Percentiles rank a stretch among this genome's conserved stretches.
These are phyloP conservation scores for Falco cherrug DNA, from an alignment of 2,797 vertebrate species.

Conservation along the genomic window DNA sequence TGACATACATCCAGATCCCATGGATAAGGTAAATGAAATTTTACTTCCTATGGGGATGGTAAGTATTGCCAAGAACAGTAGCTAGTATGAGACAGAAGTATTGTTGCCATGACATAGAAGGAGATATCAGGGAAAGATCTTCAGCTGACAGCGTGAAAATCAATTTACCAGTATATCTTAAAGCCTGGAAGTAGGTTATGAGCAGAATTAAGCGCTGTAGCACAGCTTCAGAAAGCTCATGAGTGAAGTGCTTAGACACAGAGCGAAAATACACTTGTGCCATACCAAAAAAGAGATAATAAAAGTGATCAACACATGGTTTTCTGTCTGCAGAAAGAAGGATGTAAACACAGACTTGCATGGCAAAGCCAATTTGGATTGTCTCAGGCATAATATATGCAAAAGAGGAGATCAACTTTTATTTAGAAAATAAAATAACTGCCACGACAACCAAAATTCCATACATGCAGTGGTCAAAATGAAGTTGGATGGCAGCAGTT, in stretches of 20 bases:
- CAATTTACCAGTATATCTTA: slow-evolving; percentile 26
- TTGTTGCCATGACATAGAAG: not conserved
- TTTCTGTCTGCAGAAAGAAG: not conserved
- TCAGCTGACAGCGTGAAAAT: not conserved
- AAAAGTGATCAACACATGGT: not conserved
- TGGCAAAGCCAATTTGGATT: not conserved
- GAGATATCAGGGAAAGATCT: not conserved
- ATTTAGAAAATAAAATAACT: not conserved
- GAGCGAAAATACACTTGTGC: not conserved
- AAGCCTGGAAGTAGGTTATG: not conserved
- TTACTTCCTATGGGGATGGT: not conserved
- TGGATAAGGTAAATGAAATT: not conserved
- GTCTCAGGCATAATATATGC: not conserved
- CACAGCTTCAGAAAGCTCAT: not conserved
- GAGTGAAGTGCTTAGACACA: not conserved
- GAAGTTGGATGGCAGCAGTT: not conserved
- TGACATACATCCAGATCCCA: not conserved
- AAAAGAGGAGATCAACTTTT: not conserved
- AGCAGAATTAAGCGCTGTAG: not conserved
- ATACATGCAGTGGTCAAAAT: not conserved
- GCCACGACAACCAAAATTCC: not conserved
- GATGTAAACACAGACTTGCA: not conserved
- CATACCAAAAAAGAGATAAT: not conserved
- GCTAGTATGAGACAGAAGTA: not conserved
- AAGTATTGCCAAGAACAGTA: not conserved